Base-by-base conservation (phyloP, 1,140 invertebrate species). In the Bradynema listronoti region DNA sequence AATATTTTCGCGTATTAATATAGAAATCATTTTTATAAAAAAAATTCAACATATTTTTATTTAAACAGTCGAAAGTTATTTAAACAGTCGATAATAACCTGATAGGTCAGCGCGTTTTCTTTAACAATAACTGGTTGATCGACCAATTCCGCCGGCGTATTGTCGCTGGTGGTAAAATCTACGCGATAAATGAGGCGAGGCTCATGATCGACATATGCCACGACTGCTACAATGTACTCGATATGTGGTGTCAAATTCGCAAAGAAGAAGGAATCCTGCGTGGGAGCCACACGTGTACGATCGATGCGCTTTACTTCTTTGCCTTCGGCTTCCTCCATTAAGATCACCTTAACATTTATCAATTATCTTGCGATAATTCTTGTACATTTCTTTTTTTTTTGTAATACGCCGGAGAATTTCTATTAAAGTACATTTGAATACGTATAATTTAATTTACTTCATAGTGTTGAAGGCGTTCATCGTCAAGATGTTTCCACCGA, bases 131-230 rank as follows among this genome's bases (percentile, higher is more conserved):
- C 46, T 19, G 74, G 77, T 16, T 63, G 61, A 29, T 65, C 58
- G 22, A 70, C 56, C 33, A 72, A 56, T 11, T 43, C 39, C 29
- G 56, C 49, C 14, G 59, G 56, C 19, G 61, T 56, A 30, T 50
- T 24, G 9, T 27, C 52, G 30, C 51, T 51, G 7, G 71, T 75
- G 24, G 66, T 57, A 30, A 70, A 42, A 25, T 30, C 49, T 22
- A 71, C 27, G 6, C 59, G 61, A 49, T 77, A 76, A 16, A 77
- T 54, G 33, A 51, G 57, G 25, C 57, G 46, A 24, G 74, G 76
- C 43, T 78, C 76, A 54, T 78, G 74, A 54, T 77, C 74, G 43
- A 77, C 74, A 51, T 77, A 75, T 29, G 74, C 74, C 14, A 78
- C 50, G 11, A 77, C 77, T 30, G 76, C 73, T 36, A 74, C 58